Evolutionary conservation across 2,888 invertebrate species (phyloP).

Genomic region (Neoaliturus tenellus): DNA sequence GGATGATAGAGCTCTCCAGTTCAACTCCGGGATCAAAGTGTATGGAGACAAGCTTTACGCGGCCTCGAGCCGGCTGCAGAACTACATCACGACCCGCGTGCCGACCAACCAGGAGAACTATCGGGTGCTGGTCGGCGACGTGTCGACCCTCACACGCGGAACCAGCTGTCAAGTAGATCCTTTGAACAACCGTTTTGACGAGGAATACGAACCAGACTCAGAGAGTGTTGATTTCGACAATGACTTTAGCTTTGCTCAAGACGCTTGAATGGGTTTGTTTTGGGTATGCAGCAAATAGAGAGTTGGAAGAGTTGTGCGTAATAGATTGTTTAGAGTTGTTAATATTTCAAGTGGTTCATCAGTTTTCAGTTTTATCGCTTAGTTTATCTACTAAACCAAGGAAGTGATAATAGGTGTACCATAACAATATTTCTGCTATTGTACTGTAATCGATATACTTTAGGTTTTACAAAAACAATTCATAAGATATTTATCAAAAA

Average conservation of each 20-base stretch:
- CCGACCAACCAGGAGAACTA: conserved; percentile 78
- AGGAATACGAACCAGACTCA: neutral
- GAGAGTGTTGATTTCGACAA: conserved; percentile 21
- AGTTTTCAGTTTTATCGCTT: too few species aligned
- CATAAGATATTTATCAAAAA: too few species aligned
- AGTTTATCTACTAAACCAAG: too few species aligned
- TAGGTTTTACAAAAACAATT: too few species aligned
- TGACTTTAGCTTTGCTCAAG: neutral
- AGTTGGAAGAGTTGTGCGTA: too few species aligned
- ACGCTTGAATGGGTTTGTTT: neutral
- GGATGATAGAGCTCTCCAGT: conserved; percentile 80
- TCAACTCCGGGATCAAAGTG: conserved; percentile 82
- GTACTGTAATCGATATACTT: too few species aligned
- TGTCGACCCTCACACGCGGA: conserved; percentile 75
- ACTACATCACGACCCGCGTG: conserved; percentile 76
- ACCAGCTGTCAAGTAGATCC: conserved; percentile 74
- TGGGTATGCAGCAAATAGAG: neutral
- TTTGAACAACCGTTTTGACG: conserved; percentile 3
- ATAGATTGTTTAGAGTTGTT: too few species aligned
- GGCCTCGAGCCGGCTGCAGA: conserved; percentile 82
- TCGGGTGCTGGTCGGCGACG: conserved; percentile 80
- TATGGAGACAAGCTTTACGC: conserved; percentile 79
- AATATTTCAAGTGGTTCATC: too few species aligned
- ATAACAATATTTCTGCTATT: too few species aligned
- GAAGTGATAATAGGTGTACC: too few species aligned